A percentile compares a stretch with the other conserved stretches of the same genome.
These are phyloP conservation scores for Prosopocoilus inquinatus DNA, from an alignment of 2,888 invertebrate genomes.

Conservation along the genomic window DNA sequence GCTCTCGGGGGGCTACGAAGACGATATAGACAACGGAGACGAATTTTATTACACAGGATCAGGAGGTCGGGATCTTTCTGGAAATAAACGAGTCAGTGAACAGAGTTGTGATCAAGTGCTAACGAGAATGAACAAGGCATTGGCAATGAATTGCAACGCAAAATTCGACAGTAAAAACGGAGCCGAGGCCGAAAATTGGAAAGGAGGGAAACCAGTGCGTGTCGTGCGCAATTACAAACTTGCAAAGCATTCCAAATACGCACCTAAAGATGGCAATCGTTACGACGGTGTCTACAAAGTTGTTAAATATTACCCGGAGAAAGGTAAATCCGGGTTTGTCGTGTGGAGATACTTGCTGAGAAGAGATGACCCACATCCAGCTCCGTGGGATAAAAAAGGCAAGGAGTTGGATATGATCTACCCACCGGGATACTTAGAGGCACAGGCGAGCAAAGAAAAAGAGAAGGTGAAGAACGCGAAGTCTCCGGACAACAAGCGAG, in stretches of 20 bases:
- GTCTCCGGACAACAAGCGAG: constrained; percentile 39
- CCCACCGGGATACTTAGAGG: constrained; percentile 71
- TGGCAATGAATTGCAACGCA: constrained; percentile 78
- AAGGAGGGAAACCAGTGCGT: constrained; percentile 70
- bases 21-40: constrained; percentile 76
- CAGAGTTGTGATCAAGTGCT: constrained; percentile 79
- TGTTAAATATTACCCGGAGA: constrained; percentile 77
- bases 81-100: constrained; percentile 76
- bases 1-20: constrained; percentile 79
- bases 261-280: constrained; percentile 72
- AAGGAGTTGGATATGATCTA: constrained; percentile 60
- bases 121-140: constrained; percentile 75
- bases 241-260: constrained; percentile 72
- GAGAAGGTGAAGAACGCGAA: constrained; percentile 44
- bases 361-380: constrained; percentile 73
- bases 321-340: constrained; percentile 71
- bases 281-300: constrained; percentile 89
- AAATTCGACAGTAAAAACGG: constrained; percentile 62
- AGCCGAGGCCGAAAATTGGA: constrained; percentile 71
- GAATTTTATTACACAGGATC: constrained; percentile 83
- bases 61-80: constrained; percentile 79
- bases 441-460: constrained; percentile 57
- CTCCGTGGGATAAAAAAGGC: constrained; percentile 76
- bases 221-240: constrained; percentile 77
- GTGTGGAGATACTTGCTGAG: constrained; percentile 78